Conservation (phyloP, 2,888 invertebrate species). For the Ochropacha duplaris region DNA sequence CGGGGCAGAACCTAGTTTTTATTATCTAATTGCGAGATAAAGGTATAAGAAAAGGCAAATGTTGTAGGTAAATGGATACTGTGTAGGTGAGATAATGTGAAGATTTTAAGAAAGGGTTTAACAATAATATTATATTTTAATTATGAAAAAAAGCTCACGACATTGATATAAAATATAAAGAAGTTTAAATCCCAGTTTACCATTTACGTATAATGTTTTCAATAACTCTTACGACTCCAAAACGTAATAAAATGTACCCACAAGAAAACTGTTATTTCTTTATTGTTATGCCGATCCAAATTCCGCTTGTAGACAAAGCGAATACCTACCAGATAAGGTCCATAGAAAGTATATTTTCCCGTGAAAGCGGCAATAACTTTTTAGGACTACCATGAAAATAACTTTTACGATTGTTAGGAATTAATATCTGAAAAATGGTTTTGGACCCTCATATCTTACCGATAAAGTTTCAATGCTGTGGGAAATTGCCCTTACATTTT, state of each 20-base stretch:
- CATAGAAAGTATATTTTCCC: constrained; percentile 64
- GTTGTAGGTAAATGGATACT: too few species aligned
- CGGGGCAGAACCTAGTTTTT: too few species aligned
- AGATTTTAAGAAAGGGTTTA: too few species aligned
- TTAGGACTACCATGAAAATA: constrained; percentile 73
- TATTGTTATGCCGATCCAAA: constrained; percentile 62
- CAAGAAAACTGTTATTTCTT: constrained; percentile 60
- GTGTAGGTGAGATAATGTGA: too few species aligned
- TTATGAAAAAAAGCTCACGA: too few species aligned
- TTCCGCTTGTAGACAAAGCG: constrained; percentile 58
- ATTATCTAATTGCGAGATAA: too few species aligned
- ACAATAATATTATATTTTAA: too few species aligned
- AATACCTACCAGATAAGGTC: constrained; percentile 65
- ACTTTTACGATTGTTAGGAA: constrained; percentile 80
- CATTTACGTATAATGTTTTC: constrained; percentile 20
- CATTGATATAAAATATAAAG: background rate
- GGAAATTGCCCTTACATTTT: constrained; percentile 47
- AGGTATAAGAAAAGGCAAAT: too few species aligned
- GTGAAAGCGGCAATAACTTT: constrained; percentile 68
- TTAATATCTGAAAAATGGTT: constrained; percentile 79
- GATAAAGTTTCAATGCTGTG: constrained; percentile 58
- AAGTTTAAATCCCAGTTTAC: constrained; percentile 12
- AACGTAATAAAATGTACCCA: constrained; percentile 54
- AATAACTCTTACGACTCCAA: constrained; percentile 33
- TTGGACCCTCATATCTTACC: constrained; percentile 67